These are phyloP conservation scores for Gymnoscopelus microlampas DNA, from an alignment of 2,797 vertebrate species.

Conservation along the genomic window DNA sequence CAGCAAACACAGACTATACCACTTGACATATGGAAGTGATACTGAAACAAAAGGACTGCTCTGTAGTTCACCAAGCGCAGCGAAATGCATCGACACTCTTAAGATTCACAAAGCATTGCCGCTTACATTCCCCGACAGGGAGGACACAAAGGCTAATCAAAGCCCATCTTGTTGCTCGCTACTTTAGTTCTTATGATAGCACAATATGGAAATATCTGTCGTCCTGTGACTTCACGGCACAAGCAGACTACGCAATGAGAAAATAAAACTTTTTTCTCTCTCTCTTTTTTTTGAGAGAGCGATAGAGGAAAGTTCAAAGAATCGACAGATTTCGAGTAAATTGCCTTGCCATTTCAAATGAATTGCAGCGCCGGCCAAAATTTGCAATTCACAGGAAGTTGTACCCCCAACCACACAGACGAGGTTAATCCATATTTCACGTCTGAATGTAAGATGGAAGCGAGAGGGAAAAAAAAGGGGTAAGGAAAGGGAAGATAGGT, in stretches of 20 bases:
- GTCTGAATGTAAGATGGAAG: constrained; percentile 77
- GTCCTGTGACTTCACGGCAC: constrained; percentile 15
- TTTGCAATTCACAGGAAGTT: constrained; percentile 77
- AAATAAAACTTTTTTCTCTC: constrained; percentile 65
- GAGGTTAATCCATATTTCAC: constrained; percentile 82
- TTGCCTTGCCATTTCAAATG: constrained; percentile 78
- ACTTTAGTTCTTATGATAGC: constrained; percentile 52
- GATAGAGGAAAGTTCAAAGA: constrained; percentile 73
- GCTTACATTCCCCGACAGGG: constrained; percentile 23
- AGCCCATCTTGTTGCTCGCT: constrained; percentile 38
- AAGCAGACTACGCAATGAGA: constrained; percentile 35
- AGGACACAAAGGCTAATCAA: constrained; percentile 52
- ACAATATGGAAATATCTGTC: constrained; percentile 19
- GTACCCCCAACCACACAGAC: constrained; percentile 66
- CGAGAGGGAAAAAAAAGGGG: constrained; percentile 35
- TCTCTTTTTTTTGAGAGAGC: no score
- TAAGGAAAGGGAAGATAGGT: constrained; percentile 65
- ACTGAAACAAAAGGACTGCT: constrained; percentile 9
- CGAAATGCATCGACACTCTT: constrained; percentile 1
- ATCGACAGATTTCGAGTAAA: constrained; percentile 70
- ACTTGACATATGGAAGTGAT: constrained; percentile 28
- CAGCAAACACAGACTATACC: constrained; percentile 8
- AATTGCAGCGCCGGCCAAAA: constrained; percentile 77
- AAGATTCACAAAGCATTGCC: constrained; percentile 34
- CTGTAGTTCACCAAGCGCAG: constrained; percentile 16